Conservation (phyloP, 2,888 invertebrate genomes). For the Fragum whitleyi region DNA sequence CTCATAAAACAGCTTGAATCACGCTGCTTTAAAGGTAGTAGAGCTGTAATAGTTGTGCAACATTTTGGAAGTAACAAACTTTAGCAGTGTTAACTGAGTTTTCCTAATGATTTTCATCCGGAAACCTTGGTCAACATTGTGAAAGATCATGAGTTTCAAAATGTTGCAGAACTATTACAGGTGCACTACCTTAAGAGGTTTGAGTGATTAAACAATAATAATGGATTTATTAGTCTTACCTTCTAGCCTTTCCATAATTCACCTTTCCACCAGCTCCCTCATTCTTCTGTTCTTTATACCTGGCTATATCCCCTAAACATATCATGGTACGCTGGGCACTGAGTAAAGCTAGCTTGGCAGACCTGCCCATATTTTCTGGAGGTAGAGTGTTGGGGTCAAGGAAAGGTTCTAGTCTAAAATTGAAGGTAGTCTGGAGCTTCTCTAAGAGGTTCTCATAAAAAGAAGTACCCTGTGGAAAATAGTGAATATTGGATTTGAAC, state of each 20-base stretch:
- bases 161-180: no score
- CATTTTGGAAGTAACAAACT: no score
- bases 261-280: slow-evolving; percentile 87
- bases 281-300: slow-evolving; percentile 94
- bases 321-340: slow-evolving; percentile 95
- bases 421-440: slow-evolving; percentile 91
- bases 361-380: slow-evolving; percentile 86
- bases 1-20: no score
- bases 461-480: slow-evolving; percentile 81
- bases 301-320: slow-evolving; percentile 95
- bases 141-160: no score
- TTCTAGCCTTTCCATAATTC: slow-evolving; percentile 92
- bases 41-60: no score
- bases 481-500: no score
- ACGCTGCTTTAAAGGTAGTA: no score
- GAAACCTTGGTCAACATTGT: no score
- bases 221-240: slow-evolving; percentile 84
- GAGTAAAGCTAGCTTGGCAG: slow-evolving; percentile 91
- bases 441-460: slow-evolving; percentile 92
- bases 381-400: slow-evolving; percentile 79
- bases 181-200: no score
- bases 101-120: no score
- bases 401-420: slow-evolving; percentile 88
- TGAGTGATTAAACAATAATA: no score
- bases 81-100: no score